Evolutionary conservation across 2,113 vertebrate genomes (phyloP), one percentile per base, ranked within the genome.

Genomic region (Elachura formosa): DNA sequence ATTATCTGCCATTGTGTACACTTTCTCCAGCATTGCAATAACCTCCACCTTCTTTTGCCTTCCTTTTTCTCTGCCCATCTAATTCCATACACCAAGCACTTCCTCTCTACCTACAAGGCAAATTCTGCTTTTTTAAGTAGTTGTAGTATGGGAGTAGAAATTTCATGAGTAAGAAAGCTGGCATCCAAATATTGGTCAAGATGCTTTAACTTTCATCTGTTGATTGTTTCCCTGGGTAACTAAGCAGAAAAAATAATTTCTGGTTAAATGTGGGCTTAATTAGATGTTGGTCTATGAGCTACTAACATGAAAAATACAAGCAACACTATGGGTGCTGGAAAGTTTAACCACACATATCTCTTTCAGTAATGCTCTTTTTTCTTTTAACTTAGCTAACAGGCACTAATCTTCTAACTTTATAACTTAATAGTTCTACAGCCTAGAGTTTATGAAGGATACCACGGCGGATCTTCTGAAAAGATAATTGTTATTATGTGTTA

Each of bases 301-400:
- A 62, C 55, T 62, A 66, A 54, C 51, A 74, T 83, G 29, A 75
- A 91, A 95, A 94, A 62, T 66, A 82, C 21, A 63, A 48, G 33
- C 58, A 77, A 33, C 38, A 36, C 28, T 73, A 51, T 38, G 56
- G 8, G 17, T 79, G 43, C 67, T 85, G 79, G 78, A 48, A 55
- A 87, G 59, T 90, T 96, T 73, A 74, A 94, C 79, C 90, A 75
- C 83, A 92, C 88, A 55, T 31, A 46, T 67, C 46, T 79, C 52
- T 63, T 80, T 59, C 61, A 63, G 28, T 82, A 52, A 78, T 41
- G 85, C 11, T 83, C 51, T 90, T 59, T 59, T 55, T 78, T 75
- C 66, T 93, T 93, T 90, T 73, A 74, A 91, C 64, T 93, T 86
- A 77, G 90, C 95, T 93, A 86, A 81, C 63, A 89, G 51, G 71